Evolutionary conservation across 2,113 vertebrate species (phyloP).

Genomic region (Nyctibius bracteatus): DNA sequence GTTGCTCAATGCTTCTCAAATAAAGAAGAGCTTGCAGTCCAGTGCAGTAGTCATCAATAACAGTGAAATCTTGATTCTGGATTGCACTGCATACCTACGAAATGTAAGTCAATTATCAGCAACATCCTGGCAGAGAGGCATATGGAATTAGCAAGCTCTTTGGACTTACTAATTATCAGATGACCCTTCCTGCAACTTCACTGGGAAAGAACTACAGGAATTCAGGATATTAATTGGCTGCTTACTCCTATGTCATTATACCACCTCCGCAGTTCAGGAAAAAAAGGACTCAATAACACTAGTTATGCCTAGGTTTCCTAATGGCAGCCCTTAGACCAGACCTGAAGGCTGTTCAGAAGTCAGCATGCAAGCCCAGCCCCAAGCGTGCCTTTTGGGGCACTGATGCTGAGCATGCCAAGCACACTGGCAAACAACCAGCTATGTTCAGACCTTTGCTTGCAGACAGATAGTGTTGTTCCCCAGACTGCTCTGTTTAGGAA

Average conservation of each 20-base stretch:
- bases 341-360: background rate
- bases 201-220: background rate
- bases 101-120: background rate
- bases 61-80: constrained; percentile 96
- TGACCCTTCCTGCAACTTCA: background rate
- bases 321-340: background rate
- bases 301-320: background rate
- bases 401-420: background rate
- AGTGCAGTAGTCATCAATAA: constrained; percentile 92
- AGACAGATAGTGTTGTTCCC: background rate
- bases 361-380: background rate
- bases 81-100: constrained; percentile 89
- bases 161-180: background rate
- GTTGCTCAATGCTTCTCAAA: constrained; percentile 85
- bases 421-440: background rate
- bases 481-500: background rate
- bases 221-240: background rate
- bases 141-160: background rate
- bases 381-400: background rate
- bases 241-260: background rate
- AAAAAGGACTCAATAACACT: background rate
- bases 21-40: constrained; percentile 88
- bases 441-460: background rate
- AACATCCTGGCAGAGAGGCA: background rate
- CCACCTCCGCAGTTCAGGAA: background rate